Base-by-base conservation (phyloP, 2,888 invertebrate genomes). In the Mycalesis mineus region DNA sequence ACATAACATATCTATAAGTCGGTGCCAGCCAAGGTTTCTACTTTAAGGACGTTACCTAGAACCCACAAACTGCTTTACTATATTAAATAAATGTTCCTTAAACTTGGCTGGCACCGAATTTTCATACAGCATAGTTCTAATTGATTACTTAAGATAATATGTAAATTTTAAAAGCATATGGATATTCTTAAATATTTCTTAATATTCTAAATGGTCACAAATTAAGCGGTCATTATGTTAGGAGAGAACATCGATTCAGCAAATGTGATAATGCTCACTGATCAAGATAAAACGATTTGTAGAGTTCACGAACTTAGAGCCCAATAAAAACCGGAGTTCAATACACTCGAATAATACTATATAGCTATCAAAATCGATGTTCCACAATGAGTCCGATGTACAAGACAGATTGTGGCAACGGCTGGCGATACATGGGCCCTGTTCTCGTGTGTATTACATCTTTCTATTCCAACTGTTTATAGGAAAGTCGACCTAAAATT, bases 401-500 rank as follows among this genome's bases (percentile, higher is more conserved):
- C 59, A 74, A 74, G 77, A 77, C 71, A 60, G 71, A 77, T 73
- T 71, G 68, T 59, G 49, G 66, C 69, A 63, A 66, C 65, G 60
- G 60, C 66, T 64, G 58, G 58, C 57, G 60, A 56, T 60, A 62
- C 61, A 55, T 58, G 60, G 57, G 45, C 17, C 36, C 41, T 22
- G n/a, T 39, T 33, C 50, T 44, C 29, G 37, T 50, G 31, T 29
- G 37, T 31, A 45, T 17, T 28, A 39, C 39, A 15, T 47, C 14
- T 22, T 22, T 22, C 22, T 22, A 22, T 22, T 52, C 47, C 33
- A 51, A 15, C 33, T 31, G 7, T 53, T 14, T 39, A 50, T 17
- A n/a, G 22, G 37, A 60, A 33, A 51, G 17, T 55, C 15, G 45
- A 60, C 62, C 55, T 65, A 47, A 60, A 50, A 42, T 14, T 36